These are phyloP conservation scores for Grus americana DNA, from an alignment of 2,113 vertebrate species.

Conservation along the genomic window DNA sequence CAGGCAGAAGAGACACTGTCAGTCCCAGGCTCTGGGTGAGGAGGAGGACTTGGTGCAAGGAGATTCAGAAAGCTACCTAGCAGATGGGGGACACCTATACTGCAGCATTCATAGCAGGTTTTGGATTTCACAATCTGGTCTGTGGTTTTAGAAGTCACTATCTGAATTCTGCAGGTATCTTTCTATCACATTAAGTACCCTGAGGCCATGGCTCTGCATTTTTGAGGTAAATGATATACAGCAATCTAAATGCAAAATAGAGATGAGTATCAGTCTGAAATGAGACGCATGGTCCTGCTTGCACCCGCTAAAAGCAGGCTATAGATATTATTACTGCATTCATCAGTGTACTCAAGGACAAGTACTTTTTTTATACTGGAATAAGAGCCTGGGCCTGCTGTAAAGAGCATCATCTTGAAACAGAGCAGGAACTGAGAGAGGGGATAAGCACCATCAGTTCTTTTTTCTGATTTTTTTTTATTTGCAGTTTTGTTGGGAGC, in stretches of 20 bases:
- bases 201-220: neutral
- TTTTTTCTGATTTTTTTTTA: neutral
- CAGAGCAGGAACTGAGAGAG: neutral
- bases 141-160: neutral
- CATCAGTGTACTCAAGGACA: neutral
- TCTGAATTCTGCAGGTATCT: slow-evolving; percentile 4
- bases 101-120: accelerated
- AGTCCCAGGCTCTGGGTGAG: neutral
- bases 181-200: neutral
- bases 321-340: neutral
- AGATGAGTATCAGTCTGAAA: neutral
- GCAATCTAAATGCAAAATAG: neutral
- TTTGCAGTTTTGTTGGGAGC: neutral
- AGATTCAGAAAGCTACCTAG: neutral
- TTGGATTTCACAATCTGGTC: neutral
- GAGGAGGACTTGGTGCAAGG: neutral
- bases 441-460: neutral
- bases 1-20: neutral
- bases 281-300: neutral
- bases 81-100: neutral
- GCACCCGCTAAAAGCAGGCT: neutral
- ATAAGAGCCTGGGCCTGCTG: neutral
- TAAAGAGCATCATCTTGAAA: neutral
- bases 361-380: neutral
- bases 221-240: neutral